phyloP scores from a whole-genome alignment of 2,113 vertebrate species.

The Sinocyclocheilus rhinocerous region DNA sequence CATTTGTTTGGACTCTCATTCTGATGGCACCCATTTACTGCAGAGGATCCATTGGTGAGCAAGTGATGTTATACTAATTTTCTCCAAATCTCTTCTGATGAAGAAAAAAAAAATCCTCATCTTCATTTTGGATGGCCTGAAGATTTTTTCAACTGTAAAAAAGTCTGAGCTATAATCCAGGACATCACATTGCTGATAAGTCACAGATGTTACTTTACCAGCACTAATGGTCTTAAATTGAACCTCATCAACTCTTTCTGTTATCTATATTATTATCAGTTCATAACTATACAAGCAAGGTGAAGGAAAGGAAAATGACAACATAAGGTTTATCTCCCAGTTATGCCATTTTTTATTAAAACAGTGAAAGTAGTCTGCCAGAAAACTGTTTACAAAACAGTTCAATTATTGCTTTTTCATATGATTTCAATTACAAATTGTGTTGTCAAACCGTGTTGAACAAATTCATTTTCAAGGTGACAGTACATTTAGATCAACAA shows the following conservation, averaged over 20 bases:
- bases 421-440: not conserved
- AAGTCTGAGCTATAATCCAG: not conserved
- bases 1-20: not conserved
- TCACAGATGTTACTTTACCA: not conserved
- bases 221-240: not conserved
- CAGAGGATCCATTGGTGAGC: not conserved
- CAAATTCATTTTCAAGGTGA: not conserved
- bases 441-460: not conserved
- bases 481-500: not conserved
- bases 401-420: not conserved
- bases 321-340: too few relatives aligned
- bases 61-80: not conserved
- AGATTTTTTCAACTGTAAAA: not conserved
- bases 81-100: not conserved
- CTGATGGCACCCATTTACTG: not conserved
- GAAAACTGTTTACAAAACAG: not conserved
- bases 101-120: not conserved
- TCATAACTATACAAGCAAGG: not conserved
- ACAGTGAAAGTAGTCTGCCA: not conserved
- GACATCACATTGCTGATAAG: not conserved
- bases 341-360: not conserved
- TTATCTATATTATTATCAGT: not conserved
- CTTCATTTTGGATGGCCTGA: too few relatives aligned
- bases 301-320: not conserved
- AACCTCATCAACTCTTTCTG: not conserved